Conservation (phyloP, 1,140 invertebrate species). For the Zaprionus africanus region DNA sequence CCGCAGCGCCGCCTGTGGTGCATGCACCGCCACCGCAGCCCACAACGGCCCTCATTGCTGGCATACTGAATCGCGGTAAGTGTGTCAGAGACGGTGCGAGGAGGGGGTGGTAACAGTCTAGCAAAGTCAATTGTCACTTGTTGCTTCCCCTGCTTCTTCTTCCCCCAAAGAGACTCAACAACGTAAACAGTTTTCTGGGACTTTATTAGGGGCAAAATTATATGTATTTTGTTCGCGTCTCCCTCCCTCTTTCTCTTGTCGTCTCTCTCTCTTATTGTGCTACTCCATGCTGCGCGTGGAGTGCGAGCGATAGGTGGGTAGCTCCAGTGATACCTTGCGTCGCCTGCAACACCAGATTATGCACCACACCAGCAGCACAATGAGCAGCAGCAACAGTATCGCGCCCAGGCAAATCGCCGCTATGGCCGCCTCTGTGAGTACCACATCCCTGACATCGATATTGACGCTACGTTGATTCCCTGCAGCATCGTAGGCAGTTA, state of each 20-base stretch:
- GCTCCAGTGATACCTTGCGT: conserved; percentile 85
- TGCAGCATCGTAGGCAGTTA: conserved; percentile 86
- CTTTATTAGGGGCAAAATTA: not conserved
- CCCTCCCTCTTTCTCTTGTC: not conserved
- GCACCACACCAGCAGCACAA: conserved; percentile 84
- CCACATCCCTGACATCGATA: conserved; percentile 86
- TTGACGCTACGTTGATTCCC: conserved; percentile 86
- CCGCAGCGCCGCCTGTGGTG: conserved; percentile 77
- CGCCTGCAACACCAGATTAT: conserved; percentile 86
- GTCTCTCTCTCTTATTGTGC: conserved; percentile 4
- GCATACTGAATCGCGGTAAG: conserved; percentile 79
- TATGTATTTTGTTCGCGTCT: conserved; percentile 33
- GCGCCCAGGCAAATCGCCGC: conserved; percentile 86
- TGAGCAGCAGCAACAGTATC: conserved; percentile 85
- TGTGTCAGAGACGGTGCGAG: conserved; percentile 53
- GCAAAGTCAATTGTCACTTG: conserved; percentile 45
- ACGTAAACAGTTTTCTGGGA: conserved; percentile 6
- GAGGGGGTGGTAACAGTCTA: not conserved
- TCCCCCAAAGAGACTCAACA: not conserved
- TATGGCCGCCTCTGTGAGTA: conserved; percentile 84
- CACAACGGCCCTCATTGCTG: conserved; percentile 64
- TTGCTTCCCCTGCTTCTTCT: conserved; percentile 20
- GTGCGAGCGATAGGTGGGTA: conserved; percentile 85
- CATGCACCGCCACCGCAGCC: conserved; percentile 66
- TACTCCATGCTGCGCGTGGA: conserved; percentile 82